Base-by-base conservation (phyloP, 2,888 invertebrate genomes). In the Junonia oenone region DNA sequence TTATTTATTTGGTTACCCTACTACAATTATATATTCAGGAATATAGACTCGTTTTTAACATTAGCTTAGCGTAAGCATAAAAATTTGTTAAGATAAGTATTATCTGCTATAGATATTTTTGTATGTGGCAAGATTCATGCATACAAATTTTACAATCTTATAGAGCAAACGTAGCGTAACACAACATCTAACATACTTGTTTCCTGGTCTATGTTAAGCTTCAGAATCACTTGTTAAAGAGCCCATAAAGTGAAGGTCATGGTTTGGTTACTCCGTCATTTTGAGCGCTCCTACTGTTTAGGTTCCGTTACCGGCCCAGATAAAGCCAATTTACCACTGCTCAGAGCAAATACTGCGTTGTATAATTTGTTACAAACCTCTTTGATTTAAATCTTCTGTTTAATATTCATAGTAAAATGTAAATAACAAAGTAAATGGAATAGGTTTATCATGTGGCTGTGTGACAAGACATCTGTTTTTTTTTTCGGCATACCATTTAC, bases 271-370 rank as follows among this genome's bases (percentile, higher is more conserved):
- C 67, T 70, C 66, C 69, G 71, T 72, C 61, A 67, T 72, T 76
- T 76, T 67, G 76, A 76, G 72, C 76, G 71, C 74, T 71, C 72
- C 77, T 75, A 71, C 73, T 75, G 75, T 76, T 76, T 75, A 76
- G 77, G 70, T 83, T 72, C 84, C 83, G 84, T 83, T 84, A 84
- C 71, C 76, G 83, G 74, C 83, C 81, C 75, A 77, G 77, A 80
- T 83, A 73, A 58, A 76, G 71, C 68, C 75, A 76, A 78, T 77
- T 80, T 72, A 73, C 73, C 22, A 33, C 37, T 53, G 52, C 52
- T 53, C 47, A 55, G 51, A 49, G 48, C 51, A 40, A 45, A 40
- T 51, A 46, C 48, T 47, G 45, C 51, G 27, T 58, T 56, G 54
- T 56, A 46, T 48, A 46, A n/a, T 54, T 54, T 51, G 40, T 56